Evolutionary conservation across 2,888 invertebrate species (phyloP).

Genomic region (Oscheius myriophilus): DNA sequence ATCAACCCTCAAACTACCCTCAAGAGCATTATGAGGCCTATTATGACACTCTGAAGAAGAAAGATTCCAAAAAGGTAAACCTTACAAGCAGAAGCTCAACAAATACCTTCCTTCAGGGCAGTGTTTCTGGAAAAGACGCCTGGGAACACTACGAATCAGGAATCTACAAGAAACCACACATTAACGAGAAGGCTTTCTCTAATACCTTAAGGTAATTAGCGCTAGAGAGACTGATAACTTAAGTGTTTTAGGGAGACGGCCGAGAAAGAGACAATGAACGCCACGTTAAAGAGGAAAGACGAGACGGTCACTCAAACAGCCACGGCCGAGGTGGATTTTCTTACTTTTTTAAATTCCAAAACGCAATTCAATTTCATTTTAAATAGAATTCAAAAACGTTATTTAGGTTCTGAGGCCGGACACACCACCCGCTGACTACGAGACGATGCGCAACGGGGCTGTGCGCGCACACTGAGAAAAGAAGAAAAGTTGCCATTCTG

Average conservation of each 20-base stretch:
- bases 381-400: too few relatives aligned
- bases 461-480: conserved; percentile 15
- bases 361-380: too few relatives aligned
- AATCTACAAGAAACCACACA: conserved; percentile 65
- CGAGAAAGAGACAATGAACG: conserved; percentile 41
- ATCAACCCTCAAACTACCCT: conserved; percentile 61
- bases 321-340: conserved; percentile 47
- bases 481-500: too few relatives aligned
- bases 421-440: conserved; percentile 68
- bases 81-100: too few relatives aligned
- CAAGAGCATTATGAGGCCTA: conserved; percentile 66
- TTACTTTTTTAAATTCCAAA: too few relatives aligned
- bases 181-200: conserved; percentile 62
- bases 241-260: conserved; percentile 39
- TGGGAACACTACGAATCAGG: conserved; percentile 66
- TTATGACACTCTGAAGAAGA: conserved; percentile 65
- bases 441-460: conserved; percentile 33
- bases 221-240: not conserved
- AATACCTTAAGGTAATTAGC: conserved; percentile 46
- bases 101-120: conserved; percentile 10
- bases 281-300: conserved; percentile 38
- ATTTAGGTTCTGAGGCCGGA: conserved; percentile 59
- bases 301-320: conserved; percentile 48
- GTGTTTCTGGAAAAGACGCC: conserved; percentile 22
- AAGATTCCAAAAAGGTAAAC: conserved; percentile 42